phyloP scores from a whole-genome alignment of 2,797 vertebrate species.

The Chrosomus eos region DNA sequence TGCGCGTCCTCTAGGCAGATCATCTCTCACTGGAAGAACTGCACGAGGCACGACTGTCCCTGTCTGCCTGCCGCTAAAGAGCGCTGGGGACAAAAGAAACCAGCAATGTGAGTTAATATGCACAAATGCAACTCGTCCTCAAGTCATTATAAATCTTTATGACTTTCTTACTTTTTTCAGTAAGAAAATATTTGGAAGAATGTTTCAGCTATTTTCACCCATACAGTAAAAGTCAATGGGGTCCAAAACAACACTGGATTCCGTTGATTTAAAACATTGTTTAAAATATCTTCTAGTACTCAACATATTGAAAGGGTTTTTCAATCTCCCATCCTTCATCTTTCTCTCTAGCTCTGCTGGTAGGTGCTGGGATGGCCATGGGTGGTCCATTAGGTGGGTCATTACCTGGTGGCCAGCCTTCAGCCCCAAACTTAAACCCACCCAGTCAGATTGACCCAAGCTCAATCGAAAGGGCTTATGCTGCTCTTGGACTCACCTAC shows the following conservation, averaged over 20 bases:
- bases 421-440: conserved; percentile 85
- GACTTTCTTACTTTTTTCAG: too few species aligned
- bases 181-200: neutral
- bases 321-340: neutral
- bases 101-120: conserved; percentile 89
- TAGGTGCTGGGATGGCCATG: conserved; percentile 85
- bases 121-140: neutral
- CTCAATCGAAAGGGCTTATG: conserved; percentile 96
- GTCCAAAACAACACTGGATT: neutral
- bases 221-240: neutral
- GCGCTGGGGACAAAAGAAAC: conserved; percentile 96
- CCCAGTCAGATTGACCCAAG: conserved; percentile 96
- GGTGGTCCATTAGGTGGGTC: conserved; percentile 82
- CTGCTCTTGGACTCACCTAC: conserved; percentile 94
- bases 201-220: neutral
- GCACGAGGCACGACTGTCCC: conserved; percentile 96
- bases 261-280: neutral
- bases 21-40: conserved; percentile 99
- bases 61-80: conserved; percentile 97
- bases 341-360: conserved; percentile 83
- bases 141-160: neutral
- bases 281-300: neutral
- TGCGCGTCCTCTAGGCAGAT: conserved; percentile 99
- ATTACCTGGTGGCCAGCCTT: conserved; percentile 87
- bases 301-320: neutral